Percentiles rank a stretch among this genome's conserved stretches.
Conservation (phyloP, 2,113 vertebrate species). For the Dryoscopus gambensis region DNA sequence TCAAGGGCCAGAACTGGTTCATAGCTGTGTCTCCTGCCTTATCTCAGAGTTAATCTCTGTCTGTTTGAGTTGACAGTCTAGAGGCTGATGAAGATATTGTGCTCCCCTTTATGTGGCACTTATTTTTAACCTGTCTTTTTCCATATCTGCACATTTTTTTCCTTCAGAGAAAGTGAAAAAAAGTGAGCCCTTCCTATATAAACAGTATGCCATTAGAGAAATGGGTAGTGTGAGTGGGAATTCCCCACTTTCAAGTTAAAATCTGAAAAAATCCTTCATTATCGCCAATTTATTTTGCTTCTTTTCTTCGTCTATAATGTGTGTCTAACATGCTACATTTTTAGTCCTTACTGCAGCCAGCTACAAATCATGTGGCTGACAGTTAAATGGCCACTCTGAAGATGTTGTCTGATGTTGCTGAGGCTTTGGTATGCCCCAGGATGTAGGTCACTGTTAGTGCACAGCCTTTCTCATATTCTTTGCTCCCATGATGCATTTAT, state of each 20-base stretch:
- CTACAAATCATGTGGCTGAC: slow-evolving; percentile 35
- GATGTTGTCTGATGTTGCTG: slow-evolving; percentile 12
- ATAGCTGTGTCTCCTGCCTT: neutral
- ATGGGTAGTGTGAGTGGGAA: neutral
- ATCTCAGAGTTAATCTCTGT: neutral
- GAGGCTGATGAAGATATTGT: neutral
- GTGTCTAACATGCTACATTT: neutral
- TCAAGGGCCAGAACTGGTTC: neutral
- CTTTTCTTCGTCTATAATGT: neutral
- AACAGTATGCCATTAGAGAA: neutral
- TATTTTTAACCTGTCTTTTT: neutral
- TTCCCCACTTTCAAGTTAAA: neutral
- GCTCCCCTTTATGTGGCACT: neutral
- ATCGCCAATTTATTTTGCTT: neutral
- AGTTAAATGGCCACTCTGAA: slow-evolving; percentile 47
- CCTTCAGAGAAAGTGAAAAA: neutral
- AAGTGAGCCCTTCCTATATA: neutral
- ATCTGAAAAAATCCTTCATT: neutral
- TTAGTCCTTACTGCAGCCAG: neutral
- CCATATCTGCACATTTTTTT: neutral
- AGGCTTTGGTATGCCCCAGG: neutral
- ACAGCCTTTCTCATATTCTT: slow-evolving; percentile 13
- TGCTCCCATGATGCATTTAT: slow-evolving; percentile 24
- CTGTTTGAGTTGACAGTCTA: neutral
- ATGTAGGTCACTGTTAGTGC: slow-evolving; percentile 51